A percentile compares a stretch with the other conserved stretches of the same genome.
These are phyloP conservation scores for Mobula hypostoma DNA, from an alignment of 2,113 vertebrate genomes.

Conservation along the genomic window DNA sequence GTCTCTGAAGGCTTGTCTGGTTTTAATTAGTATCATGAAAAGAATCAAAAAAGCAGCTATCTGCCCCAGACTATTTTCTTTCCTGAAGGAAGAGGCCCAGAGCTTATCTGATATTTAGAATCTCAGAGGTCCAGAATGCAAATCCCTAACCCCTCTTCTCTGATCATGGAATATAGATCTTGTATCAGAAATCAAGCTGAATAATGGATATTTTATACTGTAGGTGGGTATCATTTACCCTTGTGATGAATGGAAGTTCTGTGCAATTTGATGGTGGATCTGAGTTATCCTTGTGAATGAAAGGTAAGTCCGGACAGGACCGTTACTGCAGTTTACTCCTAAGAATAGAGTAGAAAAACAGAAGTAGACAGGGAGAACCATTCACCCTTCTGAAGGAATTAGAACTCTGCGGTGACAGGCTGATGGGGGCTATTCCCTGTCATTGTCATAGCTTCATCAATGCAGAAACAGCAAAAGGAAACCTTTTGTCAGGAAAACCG, in stretches of 20 bases:
- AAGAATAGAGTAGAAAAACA: not conserved
- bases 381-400: not conserved
- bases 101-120: not conserved
- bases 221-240: not conserved
- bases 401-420: not conserved
- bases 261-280: too few relatives aligned
- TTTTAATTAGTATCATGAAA: conserved; percentile 29
- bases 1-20: conserved; percentile 15
- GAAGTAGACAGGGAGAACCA: not conserved
- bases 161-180: not conserved
- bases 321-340: not conserved
- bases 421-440: not conserved
- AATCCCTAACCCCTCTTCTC: not conserved
- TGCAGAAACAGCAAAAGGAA: not conserved
- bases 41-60: not conserved
- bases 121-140: not conserved
- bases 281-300: too few relatives aligned
- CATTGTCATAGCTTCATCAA: not conserved
- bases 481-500: not conserved
- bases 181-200: not conserved
- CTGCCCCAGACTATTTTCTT: not conserved
- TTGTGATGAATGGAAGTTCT: too few relatives aligned
- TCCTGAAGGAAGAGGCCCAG: not conserved
- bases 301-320: too few relatives aligned
- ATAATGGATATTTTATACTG: too few relatives aligned